Conservation (phyloP, 1,140 invertebrate genomes). For the Chionoecetes opilio region DNA sequence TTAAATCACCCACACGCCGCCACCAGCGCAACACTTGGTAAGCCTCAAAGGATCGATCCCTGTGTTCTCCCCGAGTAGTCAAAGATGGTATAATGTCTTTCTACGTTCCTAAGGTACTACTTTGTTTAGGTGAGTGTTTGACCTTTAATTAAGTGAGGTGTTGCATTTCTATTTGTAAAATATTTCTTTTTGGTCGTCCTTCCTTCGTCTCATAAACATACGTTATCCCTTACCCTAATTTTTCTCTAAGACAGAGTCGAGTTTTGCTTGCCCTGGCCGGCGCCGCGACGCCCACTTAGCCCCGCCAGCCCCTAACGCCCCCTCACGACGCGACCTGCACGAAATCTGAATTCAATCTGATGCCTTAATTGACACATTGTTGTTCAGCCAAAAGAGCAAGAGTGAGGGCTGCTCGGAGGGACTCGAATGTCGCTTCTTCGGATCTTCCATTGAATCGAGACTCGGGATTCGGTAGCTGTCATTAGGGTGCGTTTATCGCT, state of each 20-base stretch:
- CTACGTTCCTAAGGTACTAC: background rate
- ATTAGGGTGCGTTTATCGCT: background rate
- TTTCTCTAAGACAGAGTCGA: background rate
- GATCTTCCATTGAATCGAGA: constrained; percentile 44
- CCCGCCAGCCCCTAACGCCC: constrained; percentile 15
- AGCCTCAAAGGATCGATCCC: background rate
- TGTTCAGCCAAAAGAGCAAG: constrained; percentile 73
- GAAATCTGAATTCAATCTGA: constrained; percentile 78
- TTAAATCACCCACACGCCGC: too few relatives aligned
- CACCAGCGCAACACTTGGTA: too few relatives aligned
- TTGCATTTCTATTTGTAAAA: constrained; percentile 22
- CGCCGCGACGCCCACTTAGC: background rate
- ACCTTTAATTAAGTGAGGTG: background rate
- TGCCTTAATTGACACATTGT: constrained; percentile 79
- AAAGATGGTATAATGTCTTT: background rate
- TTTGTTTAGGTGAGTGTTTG: background rate
- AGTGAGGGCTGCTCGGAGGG: constrained; percentile 58
- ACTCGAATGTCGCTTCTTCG: constrained; percentile 50
- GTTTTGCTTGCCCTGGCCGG: background rate
- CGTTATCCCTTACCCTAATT: constrained; percentile 14
- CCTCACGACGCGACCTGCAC: constrained; percentile 62
- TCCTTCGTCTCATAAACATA: constrained; percentile 44
- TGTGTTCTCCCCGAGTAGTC: background rate
- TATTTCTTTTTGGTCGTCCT: background rate
- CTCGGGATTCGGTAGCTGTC: constrained; percentile 40